Evolutionary conservation across 2,888 invertebrate genomes (phyloP), one percentile per base, ranked within the genome.

Genomic region (Elmis aenea): DNA sequence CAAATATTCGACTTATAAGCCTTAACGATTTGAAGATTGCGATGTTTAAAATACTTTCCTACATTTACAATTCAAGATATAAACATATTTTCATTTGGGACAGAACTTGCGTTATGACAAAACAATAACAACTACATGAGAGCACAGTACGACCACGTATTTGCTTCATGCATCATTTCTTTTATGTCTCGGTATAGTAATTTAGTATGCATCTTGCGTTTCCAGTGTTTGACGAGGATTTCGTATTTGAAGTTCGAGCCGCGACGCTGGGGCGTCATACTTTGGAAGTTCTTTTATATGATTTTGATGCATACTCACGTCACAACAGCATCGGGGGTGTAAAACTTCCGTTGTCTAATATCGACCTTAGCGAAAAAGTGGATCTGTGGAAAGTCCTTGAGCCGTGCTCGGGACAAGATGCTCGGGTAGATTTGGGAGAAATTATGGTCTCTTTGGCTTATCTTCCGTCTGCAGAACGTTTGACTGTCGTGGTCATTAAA

Each of bases 221-320:
- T 59, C 2, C 52, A 77, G 76, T 77, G 35, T 82, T 82, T 51
- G 79, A 81, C 45, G 81, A 82, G 55, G 77, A 80, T 51, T 81
- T 82, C 48, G 75, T 79, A 3, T 82, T 82, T 51, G 81, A 82
- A 55, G 75, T 78, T 16, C 62, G 66, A n/a, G 68, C 75, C 5
- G 63, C 69, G 1, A 66, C 71, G 1, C 61, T 79, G 32, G 65
- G 68, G 4, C 69, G 72, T 21, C 68, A 75, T 31, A 75, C 73
- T 1, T 62, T 82, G 38, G 81, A 82, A 60, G 68, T 82, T 30
- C 60, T 80, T 3, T 54, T 82, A 0, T 81, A 76, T 52, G 79
- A 82, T 52, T 80, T 77, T 44, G 81, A 81, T 57, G 77, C 79
- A 2, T 79, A 76, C 57, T 73, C 74, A 0, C 68, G 77, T 1